These are phyloP conservation scores for Zonitis immaculata DNA, from an alignment of 2,888 invertebrate genomes.

Conservation along the genomic window DNA sequence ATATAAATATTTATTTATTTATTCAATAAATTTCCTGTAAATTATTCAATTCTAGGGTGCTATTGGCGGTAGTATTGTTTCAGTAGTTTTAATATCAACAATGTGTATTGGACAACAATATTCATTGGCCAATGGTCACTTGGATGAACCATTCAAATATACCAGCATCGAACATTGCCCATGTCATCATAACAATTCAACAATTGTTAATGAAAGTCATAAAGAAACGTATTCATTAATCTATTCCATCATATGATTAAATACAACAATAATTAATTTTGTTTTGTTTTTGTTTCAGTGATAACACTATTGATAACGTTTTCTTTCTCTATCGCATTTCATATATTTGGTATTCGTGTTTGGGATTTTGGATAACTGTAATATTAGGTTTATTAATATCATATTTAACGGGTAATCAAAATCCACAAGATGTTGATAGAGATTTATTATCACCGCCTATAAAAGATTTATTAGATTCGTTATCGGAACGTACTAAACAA, in stretches of 20 bases:
- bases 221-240: no score
- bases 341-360: constrained; percentile 86
- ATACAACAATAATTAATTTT: no score
- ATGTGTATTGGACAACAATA: constrained; percentile 67
- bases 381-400: constrained; percentile 70
- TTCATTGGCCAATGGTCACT: constrained; percentile 49
- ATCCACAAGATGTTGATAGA: constrained; percentile 60
- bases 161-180: constrained; percentile 55
- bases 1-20: no score
- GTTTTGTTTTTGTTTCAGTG: no score
- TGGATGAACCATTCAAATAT: constrained; percentile 47
- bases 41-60: constrained; percentile 54
- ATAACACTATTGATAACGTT: no score
- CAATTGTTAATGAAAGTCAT: no score
- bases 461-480: constrained; percentile 52
- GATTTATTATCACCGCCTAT: constrained; percentile 65
- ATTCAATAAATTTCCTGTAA: neutral
- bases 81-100: constrained; percentile 56
- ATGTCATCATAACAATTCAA: no score
- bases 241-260: no score
- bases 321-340: constrained; percentile 66
- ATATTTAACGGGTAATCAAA: constrained; percentile 58
- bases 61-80: constrained; percentile 58
- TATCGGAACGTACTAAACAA: constrained; percentile 52
- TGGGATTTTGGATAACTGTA: constrained; percentile 71